Base-by-base conservation (phyloP, 2,797 vertebrate genomes). In the Benthosema pterotum region DNA sequence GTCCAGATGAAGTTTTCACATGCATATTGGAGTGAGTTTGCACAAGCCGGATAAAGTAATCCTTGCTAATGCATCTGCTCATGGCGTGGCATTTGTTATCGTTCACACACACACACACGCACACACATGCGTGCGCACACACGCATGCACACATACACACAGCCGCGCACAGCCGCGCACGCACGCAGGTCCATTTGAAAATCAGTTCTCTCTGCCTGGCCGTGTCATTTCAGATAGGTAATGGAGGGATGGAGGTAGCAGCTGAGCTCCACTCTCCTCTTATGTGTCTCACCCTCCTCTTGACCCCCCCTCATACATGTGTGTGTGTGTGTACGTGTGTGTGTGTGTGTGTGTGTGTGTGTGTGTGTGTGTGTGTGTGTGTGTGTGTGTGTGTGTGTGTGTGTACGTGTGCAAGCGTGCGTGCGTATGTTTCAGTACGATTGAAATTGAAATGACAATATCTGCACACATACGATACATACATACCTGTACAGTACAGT, bases 141-240 rank as follows among this genome's bases (percentile, higher is more conserved):
- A 28, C 25, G 7, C 25, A 28, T 14, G 7, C 32, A 9, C 12
- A 43, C 32, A 62, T 17, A 62, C 38, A 54, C 42, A 56, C 42
- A 51, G 14, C 16, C 53, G 56, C 43, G 57, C 16, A 7, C 15
- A 19, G 32, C 4, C 13, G 49, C 49, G 71, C 57, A 52, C 48
- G 57, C 32, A 42, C 19, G 14, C 9, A 47, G 60, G 57, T 50
- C 51, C 42, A 66, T 56, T 73, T 71, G 55, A 62, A 75, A 66
- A 65, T 75, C 64, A 72, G 63, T 52, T 61, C 52, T 61, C 58
- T 22, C 11, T 45, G 42, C 48, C 42, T 57, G 58, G 32, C 28
- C 42, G 17, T 48, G 58, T 61, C 49, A 46, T 47, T 50, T 59
- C 58, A 61, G 38, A 38, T 45, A 12, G 55, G 42, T 51, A 6